These are phyloP conservation scores for Metaphire vulgaris DNA, from an alignment of 1,140 invertebrate genomes.

Conservation along the genomic window DNA sequence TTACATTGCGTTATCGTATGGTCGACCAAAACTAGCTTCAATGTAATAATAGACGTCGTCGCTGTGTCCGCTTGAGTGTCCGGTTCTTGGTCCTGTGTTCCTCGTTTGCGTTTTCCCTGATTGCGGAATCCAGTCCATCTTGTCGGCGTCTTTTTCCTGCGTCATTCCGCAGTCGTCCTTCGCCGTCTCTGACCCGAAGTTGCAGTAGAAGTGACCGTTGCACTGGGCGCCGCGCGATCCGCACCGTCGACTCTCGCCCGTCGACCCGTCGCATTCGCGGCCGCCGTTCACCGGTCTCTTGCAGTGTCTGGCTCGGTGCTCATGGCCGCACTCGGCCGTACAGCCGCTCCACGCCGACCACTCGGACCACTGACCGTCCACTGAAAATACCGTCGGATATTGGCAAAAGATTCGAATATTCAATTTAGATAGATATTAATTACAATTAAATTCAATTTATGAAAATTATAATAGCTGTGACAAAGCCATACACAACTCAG, in stretches of 20 bases:
- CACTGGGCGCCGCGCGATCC: neutral
- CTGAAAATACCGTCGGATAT: no score
- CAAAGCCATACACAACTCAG: no score
- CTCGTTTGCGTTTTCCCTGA: neutral
- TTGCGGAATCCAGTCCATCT: conserved; percentile 15
- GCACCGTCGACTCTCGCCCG: conserved; percentile 30
- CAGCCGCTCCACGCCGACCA: conserved; percentile 45
- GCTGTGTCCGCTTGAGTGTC: conserved; percentile 13
- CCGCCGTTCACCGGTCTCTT: conserved; percentile 29
- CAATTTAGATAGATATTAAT: neutral
- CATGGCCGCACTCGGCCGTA: conserved; percentile 40
- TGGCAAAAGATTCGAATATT: no score
- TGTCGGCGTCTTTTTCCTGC: neutral
- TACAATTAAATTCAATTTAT: no score
- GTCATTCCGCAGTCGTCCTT: conserved; percentile 4
- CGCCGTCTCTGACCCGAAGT: conserved; percentile 10
- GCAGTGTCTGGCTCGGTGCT: conserved; percentile 34
- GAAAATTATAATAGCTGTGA: no score
- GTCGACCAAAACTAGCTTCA: conserved; percentile 13
- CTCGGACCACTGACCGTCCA: conserved; percentile 43
- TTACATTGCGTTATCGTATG: conserved; percentile 13
- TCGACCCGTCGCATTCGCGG: conserved; percentile 40
- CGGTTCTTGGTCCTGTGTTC: conserved; percentile 15
- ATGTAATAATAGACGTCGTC: conserved; percentile 17
- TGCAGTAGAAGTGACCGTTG: conserved; percentile 11